Percentiles rank a stretch among this genome's conserved stretches.
Conservation (phyloP, 2,888 invertebrate genomes). For the Ecliptopera silaceata region DNA sequence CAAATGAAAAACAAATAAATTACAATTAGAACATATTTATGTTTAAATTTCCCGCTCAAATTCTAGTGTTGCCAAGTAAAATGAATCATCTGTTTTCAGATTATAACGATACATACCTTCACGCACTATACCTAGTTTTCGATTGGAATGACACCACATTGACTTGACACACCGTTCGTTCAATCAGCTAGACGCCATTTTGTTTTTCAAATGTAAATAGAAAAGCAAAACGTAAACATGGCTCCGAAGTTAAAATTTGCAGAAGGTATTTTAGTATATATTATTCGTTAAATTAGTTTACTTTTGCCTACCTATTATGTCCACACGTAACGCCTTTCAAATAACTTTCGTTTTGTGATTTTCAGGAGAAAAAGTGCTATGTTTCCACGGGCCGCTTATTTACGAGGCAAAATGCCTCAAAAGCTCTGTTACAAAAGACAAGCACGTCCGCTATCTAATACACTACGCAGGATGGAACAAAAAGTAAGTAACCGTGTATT, state of each 20-base stretch:
- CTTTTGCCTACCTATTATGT: neutral
- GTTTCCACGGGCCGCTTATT: slow-evolving; percentile 97
- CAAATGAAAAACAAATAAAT: too few relatives aligned
- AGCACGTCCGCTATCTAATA: slow-evolving; percentile 94
- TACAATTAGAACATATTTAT: too few relatives aligned
- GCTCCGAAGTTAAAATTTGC: slow-evolving; percentile 88
- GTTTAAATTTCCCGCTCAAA: too few relatives aligned
- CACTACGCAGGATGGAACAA: slow-evolving; percentile 99
- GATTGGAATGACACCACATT: neutral
- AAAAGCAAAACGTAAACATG: slow-evolving; percentile 49
- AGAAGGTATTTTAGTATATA: slow-evolving; percentile 80
- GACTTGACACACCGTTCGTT: too few relatives aligned
- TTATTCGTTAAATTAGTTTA: neutral
- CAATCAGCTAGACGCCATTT: slow-evolving; percentile 10
- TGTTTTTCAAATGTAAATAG: slow-evolving; percentile 25
- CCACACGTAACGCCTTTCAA: neutral
- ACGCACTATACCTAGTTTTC: too few relatives aligned
- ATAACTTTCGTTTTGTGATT: slow-evolving; percentile 35
- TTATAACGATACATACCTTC: too few relatives aligned
- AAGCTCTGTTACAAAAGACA: slow-evolving; percentile 91
- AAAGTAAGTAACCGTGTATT: slow-evolving; percentile 85
- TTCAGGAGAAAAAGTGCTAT: slow-evolving; percentile 94
- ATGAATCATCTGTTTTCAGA: too few relatives aligned
- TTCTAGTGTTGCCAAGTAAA: too few relatives aligned
- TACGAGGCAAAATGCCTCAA: slow-evolving; percentile 98